Conservation (phyloP, 2,113 vertebrate species). For the Sphyrna mokarran region DNA sequence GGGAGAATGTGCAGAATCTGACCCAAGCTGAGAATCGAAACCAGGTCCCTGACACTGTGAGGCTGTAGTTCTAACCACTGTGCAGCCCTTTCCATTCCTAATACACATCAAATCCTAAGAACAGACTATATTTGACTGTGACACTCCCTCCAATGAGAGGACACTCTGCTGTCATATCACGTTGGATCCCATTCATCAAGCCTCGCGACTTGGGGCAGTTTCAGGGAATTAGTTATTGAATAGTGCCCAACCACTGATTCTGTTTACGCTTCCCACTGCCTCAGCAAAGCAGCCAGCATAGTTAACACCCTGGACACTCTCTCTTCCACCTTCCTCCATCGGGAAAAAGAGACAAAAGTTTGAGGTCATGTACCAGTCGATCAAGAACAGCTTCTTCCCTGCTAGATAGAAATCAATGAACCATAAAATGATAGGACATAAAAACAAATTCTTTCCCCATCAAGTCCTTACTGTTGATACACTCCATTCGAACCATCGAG, state of each 20-base stretch:
- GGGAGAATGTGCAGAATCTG: too few relatives aligned
- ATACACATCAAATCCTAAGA: background rate
- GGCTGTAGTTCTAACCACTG: too few relatives aligned
- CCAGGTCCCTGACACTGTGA: too few relatives aligned
- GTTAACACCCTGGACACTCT: too few relatives aligned
- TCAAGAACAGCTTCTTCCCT: too few relatives aligned
- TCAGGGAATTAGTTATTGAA: background rate
- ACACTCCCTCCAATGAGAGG: background rate
- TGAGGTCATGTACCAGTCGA: too few relatives aligned
- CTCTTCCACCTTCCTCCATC: too few relatives aligned
- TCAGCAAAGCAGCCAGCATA: too few relatives aligned
- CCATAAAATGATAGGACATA: background rate
- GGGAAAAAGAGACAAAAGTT: too few relatives aligned
- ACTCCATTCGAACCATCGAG: background rate
- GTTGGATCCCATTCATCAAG: background rate
- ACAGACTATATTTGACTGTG: background rate
- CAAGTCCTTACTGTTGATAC: background rate
- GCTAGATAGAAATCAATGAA: background rate
- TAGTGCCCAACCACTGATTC: too few relatives aligned
- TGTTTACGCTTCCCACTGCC: too few relatives aligned
- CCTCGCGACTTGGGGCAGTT: background rate
- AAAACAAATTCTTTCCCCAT: background rate
- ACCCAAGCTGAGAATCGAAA: too few relatives aligned
- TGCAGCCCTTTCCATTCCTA: background rate
- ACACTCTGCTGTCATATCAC: background rate